A percentile compares a stretch with the other conserved stretches of the same genome.
These are phyloP conservation scores for Venusia cambrica DNA, from an alignment of 2,888 invertebrate genomes.

Conservation along the genomic window DNA sequence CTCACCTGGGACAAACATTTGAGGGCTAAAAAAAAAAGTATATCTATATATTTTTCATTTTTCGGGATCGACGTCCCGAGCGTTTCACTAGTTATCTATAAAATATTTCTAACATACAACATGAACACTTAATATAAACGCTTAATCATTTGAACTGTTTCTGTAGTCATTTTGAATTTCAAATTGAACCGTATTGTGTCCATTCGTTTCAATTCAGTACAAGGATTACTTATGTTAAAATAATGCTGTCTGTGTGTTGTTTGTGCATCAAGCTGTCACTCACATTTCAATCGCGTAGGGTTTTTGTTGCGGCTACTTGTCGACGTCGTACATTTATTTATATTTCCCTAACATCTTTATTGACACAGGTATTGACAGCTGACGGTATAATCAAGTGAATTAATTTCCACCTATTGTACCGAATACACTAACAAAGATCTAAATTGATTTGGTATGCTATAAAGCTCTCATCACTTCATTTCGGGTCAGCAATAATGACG, in stretches of 20 bases:
- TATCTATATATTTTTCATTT: too few species aligned
- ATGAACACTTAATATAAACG: conserved; percentile 56
- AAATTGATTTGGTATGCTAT: conserved; percentile 14
- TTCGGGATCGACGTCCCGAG: too few species aligned
- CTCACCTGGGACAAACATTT: too few species aligned
- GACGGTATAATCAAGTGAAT: conserved; percentile 46
- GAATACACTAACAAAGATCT: conserved; percentile 35
- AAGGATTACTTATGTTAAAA: conserved; percentile 80
- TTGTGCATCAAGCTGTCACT: conserved; percentile 77
- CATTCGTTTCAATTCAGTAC: conserved; percentile 69
- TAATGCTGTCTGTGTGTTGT: conserved; percentile 73
- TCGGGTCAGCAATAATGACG: conserved; percentile 39
- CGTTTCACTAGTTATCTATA: too few species aligned
- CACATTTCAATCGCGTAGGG: conserved; percentile 74
- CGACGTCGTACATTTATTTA: conserved; percentile 64
- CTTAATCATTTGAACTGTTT: conserved; percentile 67
- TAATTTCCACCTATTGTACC: conserved; percentile 36
- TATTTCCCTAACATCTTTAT: conserved; percentile 75
- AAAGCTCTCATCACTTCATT: conserved; percentile 26
- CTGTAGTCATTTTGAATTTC: conserved; percentile 72
- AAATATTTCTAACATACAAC: too few species aligned
- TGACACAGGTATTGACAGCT: conserved; percentile 69
- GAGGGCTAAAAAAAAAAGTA: too few species aligned
- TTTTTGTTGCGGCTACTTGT: conserved; percentile 68
- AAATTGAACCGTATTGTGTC: conserved; percentile 69